Base-by-base conservation (phyloP, 2,113 vertebrate genomes). In the Sylvilagus bachmani region DNA sequence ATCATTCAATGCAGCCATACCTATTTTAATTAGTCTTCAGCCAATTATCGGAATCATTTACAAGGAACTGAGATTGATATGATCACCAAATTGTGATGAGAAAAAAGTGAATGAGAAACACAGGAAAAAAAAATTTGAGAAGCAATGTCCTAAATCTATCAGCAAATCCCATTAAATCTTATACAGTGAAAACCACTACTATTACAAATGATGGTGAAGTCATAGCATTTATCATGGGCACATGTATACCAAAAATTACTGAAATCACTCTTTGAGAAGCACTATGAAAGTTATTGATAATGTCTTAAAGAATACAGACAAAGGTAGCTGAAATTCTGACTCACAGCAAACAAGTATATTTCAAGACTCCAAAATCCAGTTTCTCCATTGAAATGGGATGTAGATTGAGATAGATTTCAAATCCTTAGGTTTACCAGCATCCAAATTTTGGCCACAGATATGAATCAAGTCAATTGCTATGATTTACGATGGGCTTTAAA, bases 1-100 rank as follows among this genome's bases (percentile, higher is more conserved):
- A 93, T 83, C 5, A 91, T 71, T 81, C 69, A 73, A 24, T 33
- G 55, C 2, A 61, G 21, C 83, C 16, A 25, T 66, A 73, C 31
- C 44, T 74, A 79, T 89, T 89, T 94, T 83, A 84, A 93, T 91
- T 92, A 73, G 49, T 87, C 27, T 86, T 91, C 33, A 91, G 80
- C n/a, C 6, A 90, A 49, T 93, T 62, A 38, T 53, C 70, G 14
- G 10, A 86, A 89, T 91, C 22, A 84, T 91, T 82, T 96, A 29
- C 12, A 87, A 70, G 55, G 77, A 77, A 92, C 19, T 36, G 33
- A 74, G 14, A 44, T 6, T 73, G 25, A 62, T n/a, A n/a, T 1
- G 29, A 89, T 79, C 44, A 27, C 7, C 44, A 79, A 38, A 1
- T 49, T 82, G 8, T 84, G 73, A 53, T 75, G 25, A 80, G 67